Conservation (phyloP, 2,113 vertebrate species). For the Eulemur rufifrons region DNA sequence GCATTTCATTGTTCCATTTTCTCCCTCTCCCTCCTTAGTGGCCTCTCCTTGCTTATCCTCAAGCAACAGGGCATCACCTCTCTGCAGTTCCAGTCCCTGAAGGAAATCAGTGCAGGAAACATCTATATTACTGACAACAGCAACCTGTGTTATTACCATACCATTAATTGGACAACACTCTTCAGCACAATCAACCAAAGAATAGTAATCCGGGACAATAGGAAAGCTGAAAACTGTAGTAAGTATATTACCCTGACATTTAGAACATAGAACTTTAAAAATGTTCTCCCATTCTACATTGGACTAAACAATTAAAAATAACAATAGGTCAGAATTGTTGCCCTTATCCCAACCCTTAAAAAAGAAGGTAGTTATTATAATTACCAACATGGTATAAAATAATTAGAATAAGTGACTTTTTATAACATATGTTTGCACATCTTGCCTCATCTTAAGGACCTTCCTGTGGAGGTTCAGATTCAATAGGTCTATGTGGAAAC, state of each 20-base stretch:
- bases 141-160: constrained; percentile 96
- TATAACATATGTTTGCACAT: background rate
- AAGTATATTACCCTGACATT: constrained; percentile 81
- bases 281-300: background rate
- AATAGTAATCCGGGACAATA: constrained; percentile 93
- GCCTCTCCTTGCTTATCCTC: constrained; percentile 96
- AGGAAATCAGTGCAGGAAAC: constrained; percentile 97
- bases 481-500: background rate
- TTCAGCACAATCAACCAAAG: constrained; percentile 93
- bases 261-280: background rate
- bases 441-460: background rate
- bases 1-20: background rate
- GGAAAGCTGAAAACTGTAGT: constrained; percentile 94
- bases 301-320: background rate
- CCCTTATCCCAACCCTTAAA: background rate
- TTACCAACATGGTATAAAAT: background rate
- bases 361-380: background rate
- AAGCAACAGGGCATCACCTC: constrained; percentile 97
- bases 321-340: background rate
- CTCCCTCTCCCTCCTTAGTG: constrained; percentile 83
- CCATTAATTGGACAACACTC: constrained; percentile 96
- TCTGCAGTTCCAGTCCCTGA: constrained; percentile 95
- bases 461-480: background rate
- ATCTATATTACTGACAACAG: constrained; percentile 97
- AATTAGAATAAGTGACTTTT: background rate